These are phyloP conservation scores for Epizoanthus stellaris DNA, from an alignment of 92 coral and sea anemone genomes.

Conservation along the genomic window DNA sequence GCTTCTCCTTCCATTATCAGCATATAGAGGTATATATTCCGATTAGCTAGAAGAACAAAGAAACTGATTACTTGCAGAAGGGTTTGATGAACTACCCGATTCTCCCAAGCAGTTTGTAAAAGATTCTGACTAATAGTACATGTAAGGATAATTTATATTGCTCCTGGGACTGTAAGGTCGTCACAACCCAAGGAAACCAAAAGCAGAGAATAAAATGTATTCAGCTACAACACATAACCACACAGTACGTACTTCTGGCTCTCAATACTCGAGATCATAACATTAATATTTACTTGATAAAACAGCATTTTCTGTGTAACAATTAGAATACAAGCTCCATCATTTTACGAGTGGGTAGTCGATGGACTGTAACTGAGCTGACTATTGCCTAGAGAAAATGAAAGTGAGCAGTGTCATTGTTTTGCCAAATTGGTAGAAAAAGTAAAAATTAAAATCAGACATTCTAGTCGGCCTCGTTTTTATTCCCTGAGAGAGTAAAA, in stretches of 20 bases:
- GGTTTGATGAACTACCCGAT: conserved; percentile 7
- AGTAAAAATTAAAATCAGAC: too few species aligned
- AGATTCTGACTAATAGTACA: background rate
- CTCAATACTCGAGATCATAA: too few species aligned
- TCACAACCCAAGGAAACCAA: conserved; percentile 6
- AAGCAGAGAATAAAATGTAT: conserved; percentile 4
- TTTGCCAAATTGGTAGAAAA: too few species aligned
- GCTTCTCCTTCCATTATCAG: background rate
- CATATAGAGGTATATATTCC: conserved; percentile 26
- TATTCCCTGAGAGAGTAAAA: too few species aligned
- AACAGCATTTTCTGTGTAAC: too few species aligned
- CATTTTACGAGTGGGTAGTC: too few species aligned
- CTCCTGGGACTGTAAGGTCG: background rate
- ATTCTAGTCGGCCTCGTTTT: too few species aligned
- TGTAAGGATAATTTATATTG: background rate
- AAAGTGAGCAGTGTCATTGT: too few species aligned
- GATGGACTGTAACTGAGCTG: too few species aligned
- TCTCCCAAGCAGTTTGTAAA: background rate
- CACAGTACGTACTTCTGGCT: background rate
- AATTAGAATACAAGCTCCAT: too few species aligned
- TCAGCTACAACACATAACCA: background rate
- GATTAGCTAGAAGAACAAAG: background rate
- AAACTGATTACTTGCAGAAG: background rate
- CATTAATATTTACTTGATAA: too few species aligned
- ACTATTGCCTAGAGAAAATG: too few species aligned